Evolutionary conservation across 2,888 invertebrate species (phyloP).

Genomic region (Pardosa pseudoannulata): DNA sequence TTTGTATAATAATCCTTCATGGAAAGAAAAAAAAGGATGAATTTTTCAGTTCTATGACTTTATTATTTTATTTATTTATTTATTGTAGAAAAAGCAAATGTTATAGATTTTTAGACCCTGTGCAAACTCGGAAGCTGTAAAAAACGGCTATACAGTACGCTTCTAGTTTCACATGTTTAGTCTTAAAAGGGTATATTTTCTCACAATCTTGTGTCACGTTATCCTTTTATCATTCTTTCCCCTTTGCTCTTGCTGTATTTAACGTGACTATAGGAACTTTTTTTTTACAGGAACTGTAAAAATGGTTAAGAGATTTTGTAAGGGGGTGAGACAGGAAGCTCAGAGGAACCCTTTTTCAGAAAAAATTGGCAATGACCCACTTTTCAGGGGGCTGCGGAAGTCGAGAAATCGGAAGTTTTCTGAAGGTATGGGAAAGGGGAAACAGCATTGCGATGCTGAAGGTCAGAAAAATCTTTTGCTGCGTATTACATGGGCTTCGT

Average conservation of each 20-base stretch:
- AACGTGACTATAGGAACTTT: not conserved
- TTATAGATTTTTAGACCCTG: too few relatives aligned
- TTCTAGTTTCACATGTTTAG: too few relatives aligned
- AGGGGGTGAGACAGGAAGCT: not conserved
- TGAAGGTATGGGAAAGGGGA: conserved; percentile 38
- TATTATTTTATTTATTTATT: too few relatives aligned
- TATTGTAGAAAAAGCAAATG: too few relatives aligned
- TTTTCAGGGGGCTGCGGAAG: conserved; percentile 15
- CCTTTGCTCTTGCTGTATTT: not conserved
- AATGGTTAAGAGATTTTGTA: not conserved
- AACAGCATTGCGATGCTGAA: conserved; percentile 21
- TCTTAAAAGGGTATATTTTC: too few relatives aligned
- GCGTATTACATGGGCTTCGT: not conserved
- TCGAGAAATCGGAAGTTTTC: conserved; percentile 22
- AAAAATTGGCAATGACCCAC: conserved; percentile 57
- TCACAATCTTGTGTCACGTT: too few relatives aligned
- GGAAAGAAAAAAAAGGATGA: too few relatives aligned
- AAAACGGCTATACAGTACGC: too few relatives aligned
- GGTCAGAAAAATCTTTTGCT: conserved; percentile 30
- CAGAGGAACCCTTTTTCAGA: conserved; percentile 1
- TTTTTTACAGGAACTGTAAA: conserved; percentile 30
- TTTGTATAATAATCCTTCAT: too few relatives aligned
- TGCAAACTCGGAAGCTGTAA: too few relatives aligned
- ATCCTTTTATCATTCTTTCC: not conserved
- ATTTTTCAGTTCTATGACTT: too few relatives aligned